Percentiles rank a stretch among this genome's conserved stretches.
phyloP scores from a whole-genome alignment of 2,797 vertebrate species.

The Ceryle rudis region DNA sequence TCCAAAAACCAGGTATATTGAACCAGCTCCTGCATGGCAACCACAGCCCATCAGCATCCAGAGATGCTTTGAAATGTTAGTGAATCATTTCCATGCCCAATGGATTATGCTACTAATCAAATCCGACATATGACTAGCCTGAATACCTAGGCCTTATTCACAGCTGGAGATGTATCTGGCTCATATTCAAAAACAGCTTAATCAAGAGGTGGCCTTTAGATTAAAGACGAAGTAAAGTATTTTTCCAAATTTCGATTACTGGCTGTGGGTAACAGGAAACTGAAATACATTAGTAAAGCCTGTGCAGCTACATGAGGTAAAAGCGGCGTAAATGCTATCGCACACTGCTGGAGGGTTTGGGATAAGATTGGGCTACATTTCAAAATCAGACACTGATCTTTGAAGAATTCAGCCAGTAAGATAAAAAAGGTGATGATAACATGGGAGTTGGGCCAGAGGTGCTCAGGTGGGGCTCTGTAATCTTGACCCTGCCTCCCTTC shows the following conservation, averaged over 20 bases:
- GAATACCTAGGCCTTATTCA: not conserved
- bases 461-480: not conserved
- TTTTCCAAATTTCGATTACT: not conserved
- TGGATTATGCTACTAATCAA: slow-evolving; percentile 15
- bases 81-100: slow-evolving; percentile 9
- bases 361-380: not conserved
- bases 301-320: not conserved
- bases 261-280: not conserved
- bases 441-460: not conserved
- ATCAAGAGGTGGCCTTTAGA: not conserved
- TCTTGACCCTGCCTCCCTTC: not conserved
- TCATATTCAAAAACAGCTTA: not conserved
- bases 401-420: not conserved
- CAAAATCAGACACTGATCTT: not conserved
- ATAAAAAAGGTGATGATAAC: not conserved
- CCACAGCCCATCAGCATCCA: not conserved
- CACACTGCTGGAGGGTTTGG: not conserved
- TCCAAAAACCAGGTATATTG: not conserved
- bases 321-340: not conserved
- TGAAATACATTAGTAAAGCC: not conserved
- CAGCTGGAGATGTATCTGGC: not conserved
- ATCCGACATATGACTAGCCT: not conserved
- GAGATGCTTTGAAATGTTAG: slow-evolving; percentile 3
- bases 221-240: not conserved
- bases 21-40: not conserved